phyloP scores from a whole-genome alignment of 1,140 invertebrate genomes.

The Aphaenogaster ashmeadi region DNA sequence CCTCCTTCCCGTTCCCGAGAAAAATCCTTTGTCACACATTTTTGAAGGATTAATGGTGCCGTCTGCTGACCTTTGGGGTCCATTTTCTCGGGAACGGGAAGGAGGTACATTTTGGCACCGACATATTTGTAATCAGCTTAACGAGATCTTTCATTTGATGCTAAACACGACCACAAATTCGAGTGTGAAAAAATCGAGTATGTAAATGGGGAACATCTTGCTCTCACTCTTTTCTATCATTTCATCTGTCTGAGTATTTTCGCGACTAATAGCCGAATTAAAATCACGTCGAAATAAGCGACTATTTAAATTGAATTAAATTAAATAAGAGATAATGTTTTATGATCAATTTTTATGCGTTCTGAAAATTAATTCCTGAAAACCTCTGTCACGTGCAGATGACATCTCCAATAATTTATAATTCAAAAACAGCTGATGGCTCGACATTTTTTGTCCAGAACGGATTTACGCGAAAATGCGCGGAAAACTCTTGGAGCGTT shows the following conservation, averaged over 20 bases:
- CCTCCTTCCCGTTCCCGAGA: too few relatives aligned
- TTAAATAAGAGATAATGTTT: constrained; percentile 1
- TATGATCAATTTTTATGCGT: constrained; percentile 27
- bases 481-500: not conserved
- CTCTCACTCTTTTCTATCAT: not conserved
- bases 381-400: too few relatives aligned
- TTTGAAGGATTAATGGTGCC: too few relatives aligned
- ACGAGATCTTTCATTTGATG: too few relatives aligned
- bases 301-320: not conserved
- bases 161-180: too few relatives aligned
- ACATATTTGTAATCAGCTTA: too few relatives aligned
- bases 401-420: not conserved
- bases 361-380: not conserved
- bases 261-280: not conserved
- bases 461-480: constrained; percentile 2
- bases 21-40: too few relatives aligned
- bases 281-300: constrained; percentile 2
- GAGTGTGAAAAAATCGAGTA: too few relatives aligned
- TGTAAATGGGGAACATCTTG: too few relatives aligned
- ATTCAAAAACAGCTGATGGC: constrained; percentile 3
- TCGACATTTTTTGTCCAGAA: constrained; percentile 28
- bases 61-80: too few relatives aligned
- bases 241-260: not conserved
- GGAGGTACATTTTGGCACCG: too few relatives aligned
- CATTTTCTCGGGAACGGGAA: too few relatives aligned